Evolutionary conservation across 2,797 vertebrate species (phyloP).

Genomic region (Sorex maritimensis): DNA sequence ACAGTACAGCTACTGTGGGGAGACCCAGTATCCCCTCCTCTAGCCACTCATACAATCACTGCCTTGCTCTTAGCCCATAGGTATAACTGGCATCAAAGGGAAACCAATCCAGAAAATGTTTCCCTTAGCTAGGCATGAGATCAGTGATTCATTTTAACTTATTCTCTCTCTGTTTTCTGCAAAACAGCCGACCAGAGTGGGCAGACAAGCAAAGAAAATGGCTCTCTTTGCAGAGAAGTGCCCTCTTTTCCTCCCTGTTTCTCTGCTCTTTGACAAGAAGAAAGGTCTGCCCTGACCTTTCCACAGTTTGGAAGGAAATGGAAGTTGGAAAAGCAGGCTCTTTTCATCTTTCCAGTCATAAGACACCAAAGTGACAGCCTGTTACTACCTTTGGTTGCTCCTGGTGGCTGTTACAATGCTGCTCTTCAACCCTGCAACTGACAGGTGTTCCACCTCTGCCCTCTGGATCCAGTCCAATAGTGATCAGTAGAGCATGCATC

Average conservation of each 20-base stretch:
- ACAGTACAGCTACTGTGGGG: slow-evolving; percentile 82
- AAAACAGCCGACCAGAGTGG: slow-evolving; percentile 87
- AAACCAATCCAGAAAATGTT: slow-evolving; percentile 92
- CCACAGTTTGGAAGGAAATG: background rate
- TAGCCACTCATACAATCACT: slow-evolving; percentile 79
- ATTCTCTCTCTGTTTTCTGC: slow-evolving; percentile 72
- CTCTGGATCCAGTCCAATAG: background rate
- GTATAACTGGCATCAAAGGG: slow-evolving; percentile 92
- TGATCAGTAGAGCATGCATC: background rate
- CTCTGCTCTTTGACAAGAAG: slow-evolving; percentile 70
- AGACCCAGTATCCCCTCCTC: slow-evolving; percentile 74
- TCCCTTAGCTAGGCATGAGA: slow-evolving; percentile 89
- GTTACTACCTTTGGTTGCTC: background rate
- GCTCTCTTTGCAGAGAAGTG: slow-evolving; percentile 77
- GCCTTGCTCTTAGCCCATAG: slow-evolving; percentile 89
- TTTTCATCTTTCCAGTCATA: background rate
- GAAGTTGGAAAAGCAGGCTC: background rate
- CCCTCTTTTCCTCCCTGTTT: slow-evolving; percentile 50
- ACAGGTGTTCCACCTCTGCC: background rate
- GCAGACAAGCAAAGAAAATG: slow-evolving; percentile 87
- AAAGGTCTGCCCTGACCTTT: slow-evolving; percentile 23
- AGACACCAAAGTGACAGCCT: background rate
- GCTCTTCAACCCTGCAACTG: background rate
- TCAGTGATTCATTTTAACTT: slow-evolving; percentile 58
- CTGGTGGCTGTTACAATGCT: background rate